These are phyloP conservation scores for Meloe dianella DNA, from an alignment of 2,888 invertebrate genomes.

Conservation along the genomic window DNA sequence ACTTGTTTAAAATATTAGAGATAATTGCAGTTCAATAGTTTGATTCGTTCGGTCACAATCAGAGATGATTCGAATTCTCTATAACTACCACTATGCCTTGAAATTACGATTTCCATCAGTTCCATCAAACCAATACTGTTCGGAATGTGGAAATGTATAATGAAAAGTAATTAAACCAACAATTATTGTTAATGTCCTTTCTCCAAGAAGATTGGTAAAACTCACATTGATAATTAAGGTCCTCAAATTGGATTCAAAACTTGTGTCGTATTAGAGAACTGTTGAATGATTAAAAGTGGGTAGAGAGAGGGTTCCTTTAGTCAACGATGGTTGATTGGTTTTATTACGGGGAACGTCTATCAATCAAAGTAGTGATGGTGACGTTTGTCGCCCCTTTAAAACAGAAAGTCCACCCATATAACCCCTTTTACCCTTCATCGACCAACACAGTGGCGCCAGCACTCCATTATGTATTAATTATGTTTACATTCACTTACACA, in stretches of 20 bases:
- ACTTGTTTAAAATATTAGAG: slow-evolving; percentile 15
- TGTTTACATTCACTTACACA: slow-evolving; percentile 48
- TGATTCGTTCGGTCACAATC: slow-evolving; percentile 13
- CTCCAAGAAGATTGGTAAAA: slow-evolving; percentile 22
- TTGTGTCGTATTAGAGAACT: slow-evolving; percentile 35
- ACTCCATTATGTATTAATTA: slow-evolving; percentile 49
- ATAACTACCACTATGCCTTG: background rate
- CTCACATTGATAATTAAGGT: slow-evolving; percentile 38
- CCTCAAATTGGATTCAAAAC: slow-evolving; percentile 24
- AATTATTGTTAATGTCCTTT: slow-evolving; percentile 27
- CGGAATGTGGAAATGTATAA: slow-evolving; percentile 21
- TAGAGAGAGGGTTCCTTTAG: slow-evolving; percentile 28
- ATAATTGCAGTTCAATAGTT: slow-evolving; percentile 19
- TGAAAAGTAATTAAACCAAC: slow-evolving; percentile 35
- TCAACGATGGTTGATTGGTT: slow-evolving; percentile 46
- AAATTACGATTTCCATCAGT: slow-evolving; percentile 15
- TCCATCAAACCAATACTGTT: slow-evolving; percentile 7
- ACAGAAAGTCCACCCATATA: background rate
- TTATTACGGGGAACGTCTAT: slow-evolving; percentile 48
- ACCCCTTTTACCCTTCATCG: background rate
- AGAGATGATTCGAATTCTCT: slow-evolving; percentile 19
- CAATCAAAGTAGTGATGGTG: slow-evolving; percentile 46
- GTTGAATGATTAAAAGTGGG: slow-evolving; percentile 47
- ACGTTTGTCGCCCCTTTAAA: slow-evolving; percentile 23
- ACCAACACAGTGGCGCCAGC: slow-evolving; percentile 37